Evolutionary conservation across 1,140 invertebrate species (phyloP).

Genomic region (Eubasilissa regina): DNA sequence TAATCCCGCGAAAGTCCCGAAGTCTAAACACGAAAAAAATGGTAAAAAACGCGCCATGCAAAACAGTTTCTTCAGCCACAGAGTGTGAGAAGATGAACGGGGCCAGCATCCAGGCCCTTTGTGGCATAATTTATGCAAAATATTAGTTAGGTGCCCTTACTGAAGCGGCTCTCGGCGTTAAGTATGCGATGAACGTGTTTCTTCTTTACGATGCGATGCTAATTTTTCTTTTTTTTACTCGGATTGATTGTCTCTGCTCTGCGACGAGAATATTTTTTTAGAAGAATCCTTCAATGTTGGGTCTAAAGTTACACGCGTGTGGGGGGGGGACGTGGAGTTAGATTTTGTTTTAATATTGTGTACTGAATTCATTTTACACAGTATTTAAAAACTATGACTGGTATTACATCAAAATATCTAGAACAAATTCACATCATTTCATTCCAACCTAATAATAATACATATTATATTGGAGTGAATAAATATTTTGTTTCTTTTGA

Average conservation of each 20-base stretch:
- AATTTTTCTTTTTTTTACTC: slow-evolving; percentile 9
- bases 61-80: slow-evolving; percentile 51
- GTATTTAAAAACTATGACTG: too few species aligned
- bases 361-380: too few species aligned
- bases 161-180: slow-evolving; percentile 12
- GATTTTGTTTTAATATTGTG: too few species aligned
- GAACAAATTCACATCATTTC: too few species aligned
- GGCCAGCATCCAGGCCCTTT: slow-evolving; percentile 7
- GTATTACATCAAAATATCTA: too few species aligned
- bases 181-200: slow-evolving; percentile 13
- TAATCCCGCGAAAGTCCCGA: slow-evolving; percentile 43
- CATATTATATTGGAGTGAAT: too few species aligned
- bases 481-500: too few species aligned
- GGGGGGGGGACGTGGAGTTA: too few species aligned
- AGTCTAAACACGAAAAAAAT: slow-evolving; percentile 30
- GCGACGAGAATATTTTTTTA: slow-evolving; percentile 6
- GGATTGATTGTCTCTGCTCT: slow-evolving; percentile 28
- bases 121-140: slow-evolving; percentile 54
- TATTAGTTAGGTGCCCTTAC: slow-evolving; percentile 42
- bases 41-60: slow-evolving; percentile 55
- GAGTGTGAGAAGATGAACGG: slow-evolving; percentile 57
- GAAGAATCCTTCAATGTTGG: too few species aligned
- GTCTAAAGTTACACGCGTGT: too few species aligned
- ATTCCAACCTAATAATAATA: too few species aligned
- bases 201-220: slow-evolving; percentile 14